phyloP scores from a whole-genome alignment of 2,888 invertebrate genomes.

The Caenorhabditis virilis region DNA sequence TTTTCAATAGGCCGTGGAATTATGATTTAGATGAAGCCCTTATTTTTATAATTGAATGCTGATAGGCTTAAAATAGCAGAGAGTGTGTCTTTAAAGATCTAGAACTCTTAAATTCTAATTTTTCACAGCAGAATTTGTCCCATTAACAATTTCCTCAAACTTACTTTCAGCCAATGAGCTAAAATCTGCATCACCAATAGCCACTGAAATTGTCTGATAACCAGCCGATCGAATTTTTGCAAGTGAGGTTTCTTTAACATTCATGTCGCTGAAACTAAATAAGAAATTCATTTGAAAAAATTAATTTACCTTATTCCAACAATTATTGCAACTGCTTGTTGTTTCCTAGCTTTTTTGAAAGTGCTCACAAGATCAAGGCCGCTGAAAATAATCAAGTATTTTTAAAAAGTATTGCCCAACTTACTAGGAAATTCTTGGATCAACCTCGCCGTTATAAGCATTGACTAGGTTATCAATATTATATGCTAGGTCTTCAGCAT shows the following conservation, averaged over 20 bases:
- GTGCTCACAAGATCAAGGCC: constrained; percentile 18
- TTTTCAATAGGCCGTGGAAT: too few species aligned
- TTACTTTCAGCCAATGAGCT: constrained; percentile 4
- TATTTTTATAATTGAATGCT: too few species aligned
- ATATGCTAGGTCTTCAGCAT: constrained; percentile 3
- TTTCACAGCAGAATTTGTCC: too few species aligned
- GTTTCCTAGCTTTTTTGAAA: constrained; percentile 11
- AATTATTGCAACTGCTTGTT: constrained; percentile 8
- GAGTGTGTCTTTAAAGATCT: too few species aligned
- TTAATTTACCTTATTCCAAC: constrained; percentile 20
- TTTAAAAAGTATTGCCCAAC: too few species aligned
- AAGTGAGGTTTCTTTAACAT: not conserved
- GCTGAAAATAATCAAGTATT: too few species aligned
- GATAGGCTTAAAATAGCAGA: too few species aligned
- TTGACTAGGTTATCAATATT: constrained; percentile 15
- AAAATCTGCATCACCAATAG: constrained; percentile 3
- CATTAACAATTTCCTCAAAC: too few species aligned
- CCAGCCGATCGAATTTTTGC: too few species aligned
- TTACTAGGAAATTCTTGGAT: not conserved
- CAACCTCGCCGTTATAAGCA: too few species aligned
- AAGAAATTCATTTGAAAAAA: not conserved
- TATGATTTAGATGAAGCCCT: too few species aligned
- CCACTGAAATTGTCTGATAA: constrained; percentile 3
- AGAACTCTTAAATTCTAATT: too few species aligned
- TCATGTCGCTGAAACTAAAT: not conserved